phyloP scores from a whole-genome alignment of 2,113 vertebrate genomes.

The Nipponia nippon region DNA sequence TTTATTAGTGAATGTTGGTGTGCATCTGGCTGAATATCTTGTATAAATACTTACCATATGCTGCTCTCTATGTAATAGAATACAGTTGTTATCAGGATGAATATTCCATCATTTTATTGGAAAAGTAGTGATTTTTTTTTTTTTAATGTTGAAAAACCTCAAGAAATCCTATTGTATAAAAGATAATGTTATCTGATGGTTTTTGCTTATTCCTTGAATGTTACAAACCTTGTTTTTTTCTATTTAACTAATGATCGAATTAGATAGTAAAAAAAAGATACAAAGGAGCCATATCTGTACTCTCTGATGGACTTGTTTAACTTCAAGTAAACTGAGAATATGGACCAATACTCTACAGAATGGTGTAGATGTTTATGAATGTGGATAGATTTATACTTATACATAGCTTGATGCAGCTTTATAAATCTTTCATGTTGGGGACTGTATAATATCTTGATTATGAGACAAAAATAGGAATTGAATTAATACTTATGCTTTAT shows the following conservation, averaged over 20 bases:
- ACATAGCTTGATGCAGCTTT: background rate
- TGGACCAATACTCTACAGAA: background rate
- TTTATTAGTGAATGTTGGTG: background rate
- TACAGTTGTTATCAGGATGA: background rate
- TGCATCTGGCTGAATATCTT: background rate
- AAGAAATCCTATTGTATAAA: background rate
- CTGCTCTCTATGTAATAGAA: background rate
- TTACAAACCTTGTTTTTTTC: background rate
- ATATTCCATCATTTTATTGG: background rate
- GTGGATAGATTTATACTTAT: background rate
- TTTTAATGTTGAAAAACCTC: background rate
- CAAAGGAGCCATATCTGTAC: fast-evolving
- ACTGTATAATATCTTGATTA: background rate
- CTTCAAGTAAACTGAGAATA: background rate
- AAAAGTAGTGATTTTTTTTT: background rate
- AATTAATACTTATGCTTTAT: background rate
- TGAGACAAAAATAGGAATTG: background rate
- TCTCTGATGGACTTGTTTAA: background rate
- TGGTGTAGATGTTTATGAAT: background rate
- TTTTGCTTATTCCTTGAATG: background rate
- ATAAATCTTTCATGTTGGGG: background rate
- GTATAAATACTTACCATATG: background rate
- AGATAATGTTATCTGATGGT: background rate
- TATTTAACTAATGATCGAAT: background rate
- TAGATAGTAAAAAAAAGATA: background rate